Evolutionary conservation across 35 echinoderm and acorn worm species (phyloP).

Genomic region (Chiridota heheva): DNA sequence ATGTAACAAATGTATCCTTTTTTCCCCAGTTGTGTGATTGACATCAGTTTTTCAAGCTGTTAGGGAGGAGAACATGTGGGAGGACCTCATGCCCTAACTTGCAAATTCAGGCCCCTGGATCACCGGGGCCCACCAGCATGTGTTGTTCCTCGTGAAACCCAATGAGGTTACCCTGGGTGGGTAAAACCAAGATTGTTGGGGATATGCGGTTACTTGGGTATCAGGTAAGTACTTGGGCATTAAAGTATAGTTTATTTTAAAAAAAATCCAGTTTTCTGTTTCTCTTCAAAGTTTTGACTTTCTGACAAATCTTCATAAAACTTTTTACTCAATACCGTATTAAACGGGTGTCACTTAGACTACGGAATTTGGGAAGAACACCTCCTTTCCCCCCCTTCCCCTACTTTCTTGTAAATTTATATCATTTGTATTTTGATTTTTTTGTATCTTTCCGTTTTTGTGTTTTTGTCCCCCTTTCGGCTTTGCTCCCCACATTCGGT

Average conservation of each 20-base stretch:
- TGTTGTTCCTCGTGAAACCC: constrained; percentile 53
- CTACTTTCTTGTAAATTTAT: no score
- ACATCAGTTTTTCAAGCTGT: constrained; percentile 67
- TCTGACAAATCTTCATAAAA: background rate
- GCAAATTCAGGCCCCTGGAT: constrained; percentile 65
- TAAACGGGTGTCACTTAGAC: no score
- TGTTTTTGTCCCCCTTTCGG: no score
- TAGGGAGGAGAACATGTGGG: constrained; percentile 82
- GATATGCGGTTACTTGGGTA: constrained; percentile 63
- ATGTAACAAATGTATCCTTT: background rate
- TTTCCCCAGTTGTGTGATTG: constrained; percentile 61
- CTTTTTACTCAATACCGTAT: background rate
- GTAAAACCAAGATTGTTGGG: constrained; percentile 77
- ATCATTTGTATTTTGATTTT: no score
- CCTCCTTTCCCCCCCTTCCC: no score
- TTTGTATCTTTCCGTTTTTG: no score
- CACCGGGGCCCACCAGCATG: constrained; percentile 73
- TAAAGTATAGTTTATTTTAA: background rate
- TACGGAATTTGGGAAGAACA: no score
- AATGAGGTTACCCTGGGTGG: constrained; percentile 75
- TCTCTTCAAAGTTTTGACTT: background rate
- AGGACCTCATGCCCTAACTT: constrained; percentile 72
- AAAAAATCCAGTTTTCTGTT: no score
- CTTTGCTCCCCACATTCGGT: no score
- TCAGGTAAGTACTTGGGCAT: constrained; percentile 46